These are phyloP conservation scores for Papilio dardanus DNA, from an alignment of 1,140 invertebrate species.

Conservation along the genomic window DNA sequence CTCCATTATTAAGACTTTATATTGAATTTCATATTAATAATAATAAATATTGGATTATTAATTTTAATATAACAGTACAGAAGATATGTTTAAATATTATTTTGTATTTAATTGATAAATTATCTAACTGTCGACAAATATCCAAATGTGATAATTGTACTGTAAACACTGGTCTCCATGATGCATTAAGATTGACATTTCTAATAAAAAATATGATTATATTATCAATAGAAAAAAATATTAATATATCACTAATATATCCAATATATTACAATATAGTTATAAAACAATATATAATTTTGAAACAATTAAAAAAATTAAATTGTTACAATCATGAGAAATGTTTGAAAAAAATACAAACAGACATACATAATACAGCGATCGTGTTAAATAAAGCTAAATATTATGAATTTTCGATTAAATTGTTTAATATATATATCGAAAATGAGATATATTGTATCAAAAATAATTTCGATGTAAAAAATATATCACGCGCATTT, in stretches of 20 bases:
- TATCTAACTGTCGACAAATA: slow-evolving; percentile 54
- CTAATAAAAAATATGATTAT: slow-evolving; percentile 57
- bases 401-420: slow-evolving; percentile 60
- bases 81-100: slow-evolving; percentile 58
- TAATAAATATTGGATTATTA: background rate
- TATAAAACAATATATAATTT: slow-evolving; percentile 56
- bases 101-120: slow-evolving; percentile 51
- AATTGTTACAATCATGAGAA: slow-evolving; percentile 60
- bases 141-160: slow-evolving; percentile 69
- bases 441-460: slow-evolving; percentile 56
- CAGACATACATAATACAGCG: slow-evolving; percentile 66
- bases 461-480: slow-evolving; percentile 49
- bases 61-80: slow-evolving; percentile 40
- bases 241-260: slow-evolving; percentile 45
- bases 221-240: slow-evolving; percentile 40
- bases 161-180: slow-evolving; percentile 61
- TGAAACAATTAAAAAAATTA: slow-evolving; percentile 48
- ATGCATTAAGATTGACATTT: slow-evolving; percentile 64
- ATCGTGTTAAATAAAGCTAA: slow-evolving; percentile 60
- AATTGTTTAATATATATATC: slow-evolving; percentile 66
- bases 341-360: slow-evolving; percentile 64
- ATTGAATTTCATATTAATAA: slow-evolving; percentile 52
- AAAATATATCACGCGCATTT: slow-evolving; percentile 65
- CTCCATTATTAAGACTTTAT: slow-evolving; percentile 60
- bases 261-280: slow-evolving; percentile 50